Percentiles rank a stretch among this genome's conserved stretches.
phyloP scores from a whole-genome alignment of 92 coral and sea anemone species.

The Nematostella vectensis region DNA sequence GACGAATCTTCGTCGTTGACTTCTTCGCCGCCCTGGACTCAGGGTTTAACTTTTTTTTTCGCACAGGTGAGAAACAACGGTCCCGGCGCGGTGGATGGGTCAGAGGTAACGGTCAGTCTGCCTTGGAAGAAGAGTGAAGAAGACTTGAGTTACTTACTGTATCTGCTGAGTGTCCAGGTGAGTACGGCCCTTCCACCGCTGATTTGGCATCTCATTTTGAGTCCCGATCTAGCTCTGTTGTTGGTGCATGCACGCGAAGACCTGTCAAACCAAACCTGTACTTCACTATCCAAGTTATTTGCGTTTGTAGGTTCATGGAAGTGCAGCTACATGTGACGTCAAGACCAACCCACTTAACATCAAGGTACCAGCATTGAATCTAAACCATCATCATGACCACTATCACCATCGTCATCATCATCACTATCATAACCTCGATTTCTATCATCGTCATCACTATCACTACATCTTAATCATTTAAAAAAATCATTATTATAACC shows the following conservation, averaged over 20 bases:
- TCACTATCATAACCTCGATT: slow-evolving; percentile 1
- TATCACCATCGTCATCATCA: neutral
- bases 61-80: slow-evolving; percentile 70
- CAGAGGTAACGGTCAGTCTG: slow-evolving; percentile 43
- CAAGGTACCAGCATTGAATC: slow-evolving; percentile 29
- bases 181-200: neutral
- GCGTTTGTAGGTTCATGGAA: slow-evolving; percentile 41
- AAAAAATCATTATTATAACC: no score
- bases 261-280: no score
- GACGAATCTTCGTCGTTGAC: no score
- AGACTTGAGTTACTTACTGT: slow-evolving; percentile 44
- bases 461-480: no score
- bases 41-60: no score
- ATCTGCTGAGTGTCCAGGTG: slow-evolving; percentile 51
- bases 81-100: slow-evolving; percentile 63
- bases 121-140: slow-evolving; percentile 34
- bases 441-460: no score
- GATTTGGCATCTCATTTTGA: no score
- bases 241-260: no score
- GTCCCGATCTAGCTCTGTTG: no score
- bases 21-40: no score
- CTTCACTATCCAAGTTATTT: no score
- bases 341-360: slow-evolving; percentile 36
- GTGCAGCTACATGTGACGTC: slow-evolving; percentile 61
- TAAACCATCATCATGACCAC: no score